A percentile compares a stretch with the other conserved stretches of the same genome.
These are phyloP conservation scores for Hydrotaea diabolus DNA, from an alignment of 2,888 invertebrate genomes.

Conservation along the genomic window DNA sequence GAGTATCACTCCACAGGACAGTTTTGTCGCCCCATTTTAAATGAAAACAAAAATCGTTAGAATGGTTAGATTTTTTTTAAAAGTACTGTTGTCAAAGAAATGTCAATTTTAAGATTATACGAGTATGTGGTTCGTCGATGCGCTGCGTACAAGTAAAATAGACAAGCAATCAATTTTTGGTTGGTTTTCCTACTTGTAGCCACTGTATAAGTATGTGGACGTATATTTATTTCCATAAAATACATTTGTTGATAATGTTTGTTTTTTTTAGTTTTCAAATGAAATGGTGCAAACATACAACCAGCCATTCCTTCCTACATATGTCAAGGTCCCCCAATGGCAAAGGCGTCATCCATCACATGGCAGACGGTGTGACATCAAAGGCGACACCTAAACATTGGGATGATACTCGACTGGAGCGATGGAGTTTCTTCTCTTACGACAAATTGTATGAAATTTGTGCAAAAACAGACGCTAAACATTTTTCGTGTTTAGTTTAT, in stretches of 20 bases:
- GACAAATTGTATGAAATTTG: conserved; percentile 2
- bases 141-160: too few relatives aligned
- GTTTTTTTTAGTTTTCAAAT: conserved; percentile 16
- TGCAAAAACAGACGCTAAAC: neutral
- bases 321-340: conserved; percentile 58
- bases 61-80: too few relatives aligned
- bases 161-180: too few relatives aligned
- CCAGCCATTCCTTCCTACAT: conserved; percentile 9
- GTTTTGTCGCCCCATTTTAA: too few relatives aligned
- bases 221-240: neutral
- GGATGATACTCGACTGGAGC: neutral
- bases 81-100: too few relatives aligned
- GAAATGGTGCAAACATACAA: neutral
- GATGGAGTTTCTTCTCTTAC: neutral
- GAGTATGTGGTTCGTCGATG: too few relatives aligned
- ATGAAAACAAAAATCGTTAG: too few relatives aligned
- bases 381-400: neutral
- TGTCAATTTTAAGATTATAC: too few relatives aligned
- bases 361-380: conserved; percentile 6
- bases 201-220: neutral
- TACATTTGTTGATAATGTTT: neutral
- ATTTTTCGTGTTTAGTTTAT: neutral
- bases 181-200: too few relatives aligned
- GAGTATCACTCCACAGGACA: too few relatives aligned
- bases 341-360: conserved; percentile 14